phyloP scores from a whole-genome alignment of 1,140 invertebrate genomes.

The Philotrypesis tridentata region DNA sequence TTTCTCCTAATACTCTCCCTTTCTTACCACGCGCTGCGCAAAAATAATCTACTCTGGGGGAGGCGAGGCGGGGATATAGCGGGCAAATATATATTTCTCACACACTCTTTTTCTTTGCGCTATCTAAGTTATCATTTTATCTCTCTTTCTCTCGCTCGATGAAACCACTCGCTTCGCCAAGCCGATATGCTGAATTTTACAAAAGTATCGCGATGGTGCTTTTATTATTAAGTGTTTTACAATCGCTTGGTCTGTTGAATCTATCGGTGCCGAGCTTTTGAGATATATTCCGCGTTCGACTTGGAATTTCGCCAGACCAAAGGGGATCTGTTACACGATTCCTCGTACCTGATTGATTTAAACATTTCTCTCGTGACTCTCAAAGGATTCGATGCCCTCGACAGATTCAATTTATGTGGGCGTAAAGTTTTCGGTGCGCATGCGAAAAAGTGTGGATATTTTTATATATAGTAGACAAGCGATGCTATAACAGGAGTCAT shows the following conservation, averaged over 20 bases:
- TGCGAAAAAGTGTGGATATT: conserved; percentile 15
- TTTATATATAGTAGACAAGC: conserved; percentile 1
- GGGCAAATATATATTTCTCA: conserved; percentile 29
- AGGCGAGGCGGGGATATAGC: background rate
- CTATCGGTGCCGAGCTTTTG: background rate
- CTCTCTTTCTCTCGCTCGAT: background rate
- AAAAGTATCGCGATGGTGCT: conserved; percentile 24
- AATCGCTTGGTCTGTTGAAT: background rate
- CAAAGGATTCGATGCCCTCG: background rate
- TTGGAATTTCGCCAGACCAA: background rate
- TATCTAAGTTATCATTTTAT: conserved; percentile 9
- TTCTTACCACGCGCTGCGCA: conserved; percentile 28
- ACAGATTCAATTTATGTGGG: background rate
- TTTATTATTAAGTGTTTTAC: conserved; percentile 18
- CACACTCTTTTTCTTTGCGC: background rate
- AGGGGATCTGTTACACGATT: no score
- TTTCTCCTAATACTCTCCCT: conserved; percentile 9
- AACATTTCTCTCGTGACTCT: background rate
- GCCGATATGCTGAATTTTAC: conserved; percentile 36
- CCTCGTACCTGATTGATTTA: no score
- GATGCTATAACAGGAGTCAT: conserved; percentile 5
- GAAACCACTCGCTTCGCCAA: conserved; percentile 18
- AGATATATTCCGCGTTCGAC: background rate
- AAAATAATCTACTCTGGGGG: conserved; percentile 42
- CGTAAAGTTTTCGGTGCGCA: conserved; percentile 3